Evolutionary conservation across 2,888 invertebrate species (phyloP).

Genomic region (Steinernema carpocapsae): DNA sequence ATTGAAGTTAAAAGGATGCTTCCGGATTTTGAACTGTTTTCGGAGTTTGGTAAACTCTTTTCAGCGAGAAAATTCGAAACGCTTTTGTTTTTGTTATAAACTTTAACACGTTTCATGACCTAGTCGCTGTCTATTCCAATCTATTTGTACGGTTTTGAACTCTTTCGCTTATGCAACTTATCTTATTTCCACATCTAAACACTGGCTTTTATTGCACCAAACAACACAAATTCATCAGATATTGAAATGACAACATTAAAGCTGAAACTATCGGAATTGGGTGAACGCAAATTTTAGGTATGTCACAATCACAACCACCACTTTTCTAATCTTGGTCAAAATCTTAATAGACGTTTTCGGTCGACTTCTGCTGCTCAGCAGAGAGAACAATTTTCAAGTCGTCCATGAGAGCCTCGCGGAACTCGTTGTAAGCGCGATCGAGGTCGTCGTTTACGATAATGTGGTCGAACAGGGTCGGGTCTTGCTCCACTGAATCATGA

Average conservation of each 20-base stretch:
- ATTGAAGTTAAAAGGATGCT: too few species aligned
- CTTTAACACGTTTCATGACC: too few species aligned
- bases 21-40: too few species aligned
- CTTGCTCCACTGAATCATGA: too few species aligned
- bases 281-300: not conserved
- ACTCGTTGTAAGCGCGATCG: conserved; percentile 79
- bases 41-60: too few species aligned
- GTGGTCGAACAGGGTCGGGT: conserved; percentile 82
- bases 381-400: conserved; percentile 49
- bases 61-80: too few species aligned
- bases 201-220: too few species aligned
- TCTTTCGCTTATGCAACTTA: too few species aligned
- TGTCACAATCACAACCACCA: conserved; percentile 16
- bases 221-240: conserved; percentile 5
- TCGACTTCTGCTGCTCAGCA: not conserved
- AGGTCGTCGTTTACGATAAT: conserved; percentile 83
- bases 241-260: not conserved
- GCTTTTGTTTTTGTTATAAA: too few species aligned
- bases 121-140: too few species aligned
- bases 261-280: not conserved
- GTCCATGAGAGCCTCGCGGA: conserved; percentile 56
- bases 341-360: not conserved
- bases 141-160: too few species aligned
- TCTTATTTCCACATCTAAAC: too few species aligned
- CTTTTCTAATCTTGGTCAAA: not conserved